phyloP scores from a whole-genome alignment of 1,140 invertebrate genomes.

The Phymastichus coffea region DNA sequence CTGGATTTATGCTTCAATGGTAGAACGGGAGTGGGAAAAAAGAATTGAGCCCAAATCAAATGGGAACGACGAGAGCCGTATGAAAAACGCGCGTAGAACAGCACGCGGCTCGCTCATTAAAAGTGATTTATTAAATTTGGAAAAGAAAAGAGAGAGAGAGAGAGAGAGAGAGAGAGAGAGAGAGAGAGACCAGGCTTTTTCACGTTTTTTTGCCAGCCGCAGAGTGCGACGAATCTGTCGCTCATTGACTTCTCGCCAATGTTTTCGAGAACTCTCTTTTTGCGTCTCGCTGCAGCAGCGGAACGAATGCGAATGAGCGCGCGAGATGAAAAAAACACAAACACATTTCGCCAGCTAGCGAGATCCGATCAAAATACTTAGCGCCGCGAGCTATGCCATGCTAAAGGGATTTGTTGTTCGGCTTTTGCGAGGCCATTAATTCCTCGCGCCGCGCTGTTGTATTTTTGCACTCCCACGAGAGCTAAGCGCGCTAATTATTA shows the following conservation, averaged over 20 bases:
- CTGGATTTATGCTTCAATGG: conserved; percentile 13
- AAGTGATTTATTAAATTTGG: conserved; percentile 24
- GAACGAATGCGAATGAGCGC: background rate
- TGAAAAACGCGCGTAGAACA: conserved; percentile 3
- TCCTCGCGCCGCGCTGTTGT: no score
- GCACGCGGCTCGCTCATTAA: conserved; percentile 13
- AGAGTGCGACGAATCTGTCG: no score
- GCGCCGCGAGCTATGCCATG: background rate
- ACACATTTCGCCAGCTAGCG: background rate
- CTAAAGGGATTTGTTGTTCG: no score
- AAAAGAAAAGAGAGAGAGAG: background rate
- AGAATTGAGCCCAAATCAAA: conserved; percentile 2
- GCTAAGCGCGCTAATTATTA: no score
- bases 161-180: no score
- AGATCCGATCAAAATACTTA: background rate
- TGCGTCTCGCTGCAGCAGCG: background rate
- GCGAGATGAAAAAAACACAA: no score
- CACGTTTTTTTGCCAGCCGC: conserved; percentile 16
- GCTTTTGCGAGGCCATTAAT: no score
- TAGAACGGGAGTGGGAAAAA: background rate
- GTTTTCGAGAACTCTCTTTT: background rate
- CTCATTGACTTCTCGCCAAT: conserved; percentile 20
- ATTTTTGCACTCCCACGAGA: no score
- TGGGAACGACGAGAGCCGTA: conserved; percentile 5
- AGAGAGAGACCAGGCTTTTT: no score